A percentile compares a stretch with the other conserved stretches of the same genome.
Conservation (phyloP, 2,797 vertebrate species). For the Myoxocephalus aenaeus region DNA sequence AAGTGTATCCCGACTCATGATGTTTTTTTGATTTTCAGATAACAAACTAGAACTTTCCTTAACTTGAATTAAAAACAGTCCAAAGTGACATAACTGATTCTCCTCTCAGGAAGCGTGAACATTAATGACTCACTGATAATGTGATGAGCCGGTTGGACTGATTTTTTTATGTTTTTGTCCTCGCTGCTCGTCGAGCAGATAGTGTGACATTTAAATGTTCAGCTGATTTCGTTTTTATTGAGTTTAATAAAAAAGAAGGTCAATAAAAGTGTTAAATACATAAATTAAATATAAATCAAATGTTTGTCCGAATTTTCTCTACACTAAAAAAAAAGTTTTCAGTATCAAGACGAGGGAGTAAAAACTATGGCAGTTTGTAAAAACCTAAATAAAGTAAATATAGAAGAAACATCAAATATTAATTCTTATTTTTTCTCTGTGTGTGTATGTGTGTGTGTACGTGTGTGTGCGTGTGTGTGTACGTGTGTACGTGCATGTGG, state of each 20-base stretch:
- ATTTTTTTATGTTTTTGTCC: too few relatives aligned
- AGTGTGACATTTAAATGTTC: background rate
- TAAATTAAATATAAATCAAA: background rate
- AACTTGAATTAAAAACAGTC: background rate
- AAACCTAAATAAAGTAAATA: constrained; percentile 41
- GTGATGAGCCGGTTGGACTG: too few relatives aligned
- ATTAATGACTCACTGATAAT: too few relatives aligned
- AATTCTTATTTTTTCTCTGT: constrained; percentile 20
- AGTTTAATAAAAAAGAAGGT: background rate
- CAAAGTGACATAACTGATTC: background rate
- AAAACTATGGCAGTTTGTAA: constrained; percentile 16
- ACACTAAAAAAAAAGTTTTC: background rate
- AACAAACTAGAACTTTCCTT: background rate
- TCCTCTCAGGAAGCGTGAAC: background rate
- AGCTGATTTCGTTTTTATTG: too few relatives aligned
- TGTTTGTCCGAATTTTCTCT: background rate
- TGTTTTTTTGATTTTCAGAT: too few relatives aligned
- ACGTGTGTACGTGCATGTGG: constrained; percentile 9
- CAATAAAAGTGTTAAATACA: background rate
- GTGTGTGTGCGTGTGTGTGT: constrained; percentile 10
- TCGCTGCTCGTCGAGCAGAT: background rate
- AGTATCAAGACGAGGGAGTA: background rate
- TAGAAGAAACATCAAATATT: constrained; percentile 32
- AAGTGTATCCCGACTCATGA: too few relatives aligned
- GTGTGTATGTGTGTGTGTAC: background rate